Evolutionary conservation across 2,797 vertebrate genomes (phyloP).

Genomic region (Hoplostethus mediterraneus): DNA sequence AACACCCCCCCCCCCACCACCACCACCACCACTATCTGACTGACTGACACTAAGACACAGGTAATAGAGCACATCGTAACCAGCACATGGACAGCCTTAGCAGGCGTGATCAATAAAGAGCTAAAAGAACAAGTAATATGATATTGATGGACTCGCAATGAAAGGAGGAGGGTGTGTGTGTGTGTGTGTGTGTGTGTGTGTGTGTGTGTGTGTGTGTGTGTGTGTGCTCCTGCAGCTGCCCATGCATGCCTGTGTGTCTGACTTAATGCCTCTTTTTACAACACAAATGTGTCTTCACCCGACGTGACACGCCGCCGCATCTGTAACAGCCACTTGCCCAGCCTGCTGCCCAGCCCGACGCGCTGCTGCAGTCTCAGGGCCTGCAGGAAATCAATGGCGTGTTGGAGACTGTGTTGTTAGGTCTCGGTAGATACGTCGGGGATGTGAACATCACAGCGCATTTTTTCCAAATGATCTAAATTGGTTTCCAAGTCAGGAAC

Average conservation of each 20-base stretch:
- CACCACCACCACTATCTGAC: constrained; percentile 34
- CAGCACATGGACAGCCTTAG: constrained; percentile 68
- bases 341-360: constrained; percentile 44
- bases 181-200: constrained; percentile 40
- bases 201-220: constrained; percentile 37
- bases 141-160: constrained; percentile 81
- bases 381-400: constrained; percentile 75
- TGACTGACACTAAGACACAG: constrained; percentile 66
- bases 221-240: constrained; percentile 2
- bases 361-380: constrained; percentile 36
- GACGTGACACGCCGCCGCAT: constrained; percentile 62
- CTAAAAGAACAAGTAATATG: constrained; percentile 84
- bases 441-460: not conserved
- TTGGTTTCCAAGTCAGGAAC: constrained; percentile 16
- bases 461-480: constrained; percentile 23
- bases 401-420: constrained; percentile 38
- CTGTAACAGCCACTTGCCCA: constrained; percentile 36
- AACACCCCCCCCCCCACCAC: constrained; percentile 50
- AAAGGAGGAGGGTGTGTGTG: constrained; percentile 48
- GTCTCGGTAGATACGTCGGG: constrained; percentile 28
- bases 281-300: constrained; percentile 73
- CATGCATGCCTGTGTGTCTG: constrained; percentile 42
- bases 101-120: constrained; percentile 82
- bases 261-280: constrained; percentile 73
- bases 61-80: constrained; percentile 81